Evolutionary conservation across 2,113 vertebrate genomes (phyloP).

Genomic region (Zeus faber): DNA sequence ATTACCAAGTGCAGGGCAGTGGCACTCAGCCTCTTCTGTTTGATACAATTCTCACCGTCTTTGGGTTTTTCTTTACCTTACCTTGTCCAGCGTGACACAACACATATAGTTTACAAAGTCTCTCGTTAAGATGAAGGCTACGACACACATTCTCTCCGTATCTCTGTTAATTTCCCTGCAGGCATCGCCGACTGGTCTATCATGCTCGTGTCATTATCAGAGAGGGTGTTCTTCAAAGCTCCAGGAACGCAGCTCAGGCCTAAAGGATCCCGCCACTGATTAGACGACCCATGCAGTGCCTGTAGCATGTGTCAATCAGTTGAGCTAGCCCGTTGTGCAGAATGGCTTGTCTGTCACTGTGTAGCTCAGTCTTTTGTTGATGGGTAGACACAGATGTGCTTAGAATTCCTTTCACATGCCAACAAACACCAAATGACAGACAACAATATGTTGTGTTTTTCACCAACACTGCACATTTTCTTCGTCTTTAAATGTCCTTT

Average conservation of each 20-base stretch:
- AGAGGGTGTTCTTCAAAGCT: constrained; percentile 23
- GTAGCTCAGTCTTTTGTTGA: constrained; percentile 65
- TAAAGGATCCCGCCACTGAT: constrained; percentile 43
- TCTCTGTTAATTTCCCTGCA: constrained; percentile 20
- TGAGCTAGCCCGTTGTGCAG: constrained; percentile 61
- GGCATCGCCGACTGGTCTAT: constrained; percentile 34
- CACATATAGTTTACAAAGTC: constrained; percentile 38
- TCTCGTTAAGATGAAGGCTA: constrained; percentile 38
- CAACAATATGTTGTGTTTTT: constrained; percentile 42
- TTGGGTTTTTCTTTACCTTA: constrained; percentile 58
- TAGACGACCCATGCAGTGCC: constrained; percentile 41
- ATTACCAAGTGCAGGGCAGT: constrained; percentile 22
- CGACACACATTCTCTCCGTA: constrained; percentile 47
- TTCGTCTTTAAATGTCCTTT: constrained; percentile 46
- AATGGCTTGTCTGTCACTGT: constrained; percentile 54
- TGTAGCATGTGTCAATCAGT: constrained; percentile 56
- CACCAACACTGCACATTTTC: constrained; percentile 33
- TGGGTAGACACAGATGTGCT: constrained; percentile 75
- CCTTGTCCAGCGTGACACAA: constrained; percentile 37
- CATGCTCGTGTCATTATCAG: constrained; percentile 33
- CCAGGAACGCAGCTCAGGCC: constrained; percentile 35
- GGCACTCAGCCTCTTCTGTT: constrained; percentile 13
- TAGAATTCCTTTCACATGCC: constrained; percentile 77
- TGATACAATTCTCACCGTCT: constrained; percentile 50
- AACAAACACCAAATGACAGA: constrained; percentile 69